Conservation (phyloP, 2,113 vertebrate species). For the Alosa alosa region DNA sequence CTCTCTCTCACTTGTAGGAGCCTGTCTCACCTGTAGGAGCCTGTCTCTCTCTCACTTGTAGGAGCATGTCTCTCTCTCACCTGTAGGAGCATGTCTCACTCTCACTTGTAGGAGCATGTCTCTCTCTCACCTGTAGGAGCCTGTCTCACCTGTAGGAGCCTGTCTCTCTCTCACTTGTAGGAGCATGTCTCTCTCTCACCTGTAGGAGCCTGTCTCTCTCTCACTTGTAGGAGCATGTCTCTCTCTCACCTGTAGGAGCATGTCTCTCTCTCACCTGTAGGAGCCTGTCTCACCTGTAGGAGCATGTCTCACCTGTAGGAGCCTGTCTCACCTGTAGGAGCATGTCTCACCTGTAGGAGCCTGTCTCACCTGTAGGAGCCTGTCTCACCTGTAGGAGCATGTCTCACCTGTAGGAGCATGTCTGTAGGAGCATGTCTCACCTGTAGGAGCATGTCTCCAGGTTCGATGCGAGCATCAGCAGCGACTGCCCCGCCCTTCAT, state of each 20-base stretch:
- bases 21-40: background rate
- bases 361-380: background rate
- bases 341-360: background rate
- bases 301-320: background rate
- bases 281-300: background rate
- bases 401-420: slow-evolving; percentile 86
- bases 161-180: too few species aligned
- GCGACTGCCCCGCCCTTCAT: slow-evolving; percentile 98
- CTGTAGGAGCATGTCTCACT: background rate
- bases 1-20: background rate
- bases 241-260: slow-evolving; percentile 47
- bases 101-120: too few species aligned
- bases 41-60: background rate
- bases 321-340: background rate
- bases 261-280: background rate
- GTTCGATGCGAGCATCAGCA: slow-evolving; percentile 91
- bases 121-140: too few species aligned
- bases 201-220: slow-evolving; percentile 97
- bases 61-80: background rate
- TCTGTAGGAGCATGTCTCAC: slow-evolving; percentile 68
- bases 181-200: too few species aligned
- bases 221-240: slow-evolving; percentile 43
- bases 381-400: background rate
- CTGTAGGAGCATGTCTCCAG: slow-evolving; percentile 92
- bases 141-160: too few species aligned